phyloP scores from a whole-genome alignment of 1,140 invertebrate genomes.

The Ctenoplectra terminalis region DNA sequence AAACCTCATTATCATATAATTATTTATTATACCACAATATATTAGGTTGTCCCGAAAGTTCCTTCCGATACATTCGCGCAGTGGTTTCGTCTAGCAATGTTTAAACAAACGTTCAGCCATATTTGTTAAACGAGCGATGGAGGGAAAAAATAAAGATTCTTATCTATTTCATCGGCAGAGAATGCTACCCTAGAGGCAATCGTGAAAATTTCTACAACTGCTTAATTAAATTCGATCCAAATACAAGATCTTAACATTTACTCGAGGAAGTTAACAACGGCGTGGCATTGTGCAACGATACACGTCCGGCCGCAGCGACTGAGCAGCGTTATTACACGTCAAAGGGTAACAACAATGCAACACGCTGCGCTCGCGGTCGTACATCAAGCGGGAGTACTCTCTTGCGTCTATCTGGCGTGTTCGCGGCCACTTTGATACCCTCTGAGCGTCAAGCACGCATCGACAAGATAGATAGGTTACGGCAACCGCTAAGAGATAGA shows the following conservation, averaged over 20 bases:
- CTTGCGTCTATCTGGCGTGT: not conserved
- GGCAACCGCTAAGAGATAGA: constrained; percentile 28
- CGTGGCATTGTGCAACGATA: constrained; percentile 16
- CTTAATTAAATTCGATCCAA: not conserved
- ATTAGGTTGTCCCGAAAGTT: too few relatives aligned
- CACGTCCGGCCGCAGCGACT: constrained; percentile 23
- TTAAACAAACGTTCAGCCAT: too few relatives aligned
- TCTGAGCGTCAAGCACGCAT: constrained; percentile 3
- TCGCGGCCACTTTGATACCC: constrained; percentile 42
- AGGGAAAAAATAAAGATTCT: too few relatives aligned
- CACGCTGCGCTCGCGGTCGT: constrained; percentile 49
- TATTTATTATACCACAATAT: too few relatives aligned
- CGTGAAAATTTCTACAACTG: too few relatives aligned
- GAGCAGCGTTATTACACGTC: constrained; percentile 56
- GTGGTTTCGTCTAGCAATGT: too few relatives aligned
- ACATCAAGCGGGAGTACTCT: constrained; percentile 41
- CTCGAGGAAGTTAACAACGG: constrained; percentile 26
- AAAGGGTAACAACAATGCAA: constrained; percentile 42
- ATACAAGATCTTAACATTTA: not conserved
- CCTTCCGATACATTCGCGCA: too few relatives aligned
- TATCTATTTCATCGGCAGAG: too few relatives aligned
- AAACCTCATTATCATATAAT: too few relatives aligned
- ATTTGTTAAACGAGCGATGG: too few relatives aligned
- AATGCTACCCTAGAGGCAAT: too few relatives aligned
- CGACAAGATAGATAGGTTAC: constrained; percentile 48